Conservation (phyloP, 1,140 invertebrate genomes). For the Bilobella aurantiaca region DNA sequence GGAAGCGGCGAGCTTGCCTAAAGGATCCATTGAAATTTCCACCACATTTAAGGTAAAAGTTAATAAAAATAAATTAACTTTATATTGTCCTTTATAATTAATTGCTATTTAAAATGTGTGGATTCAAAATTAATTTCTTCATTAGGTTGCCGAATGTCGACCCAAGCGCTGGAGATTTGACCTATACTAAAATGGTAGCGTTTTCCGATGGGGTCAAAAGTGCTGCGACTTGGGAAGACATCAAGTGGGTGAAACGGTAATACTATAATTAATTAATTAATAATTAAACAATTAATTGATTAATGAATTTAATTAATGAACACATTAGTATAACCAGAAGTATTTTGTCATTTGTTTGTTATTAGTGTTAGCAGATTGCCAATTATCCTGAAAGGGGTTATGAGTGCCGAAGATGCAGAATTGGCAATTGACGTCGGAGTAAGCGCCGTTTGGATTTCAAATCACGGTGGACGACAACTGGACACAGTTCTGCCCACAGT, state of each 20-base stretch:
- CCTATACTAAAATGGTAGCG: conserved; percentile 17
- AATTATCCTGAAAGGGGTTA: conserved; percentile 78
- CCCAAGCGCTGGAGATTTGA: conserved; percentile 36
- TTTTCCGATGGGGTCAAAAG: conserved; percentile 42
- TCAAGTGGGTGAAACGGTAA: conserved; percentile 61
- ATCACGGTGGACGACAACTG: conserved; percentile 81
- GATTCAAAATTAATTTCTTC: no score
- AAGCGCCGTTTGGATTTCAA: conserved; percentile 73
- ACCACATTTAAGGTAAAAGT: conserved; percentile 55
- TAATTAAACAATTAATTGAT: background rate
- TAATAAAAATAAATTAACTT: background rate
- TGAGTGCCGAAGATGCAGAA: conserved; percentile 75
- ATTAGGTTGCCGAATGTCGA: conserved; percentile 42
- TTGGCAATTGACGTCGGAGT: conserved; percentile 59
- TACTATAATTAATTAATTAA: background rate
- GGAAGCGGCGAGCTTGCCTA: conserved; percentile 63
- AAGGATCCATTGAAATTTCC: conserved; percentile 77
- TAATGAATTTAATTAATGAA: conserved; percentile 47
- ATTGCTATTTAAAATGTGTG: no score
- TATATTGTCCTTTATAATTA: background rate
- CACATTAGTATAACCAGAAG: no score
- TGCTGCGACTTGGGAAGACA: conserved; percentile 74
- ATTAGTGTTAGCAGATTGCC: no score
- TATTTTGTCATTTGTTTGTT: no score
- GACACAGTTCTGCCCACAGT: conserved; percentile 72